Conservation (phyloP, 2,888 invertebrate species). For the Platypus cylindrus region DNA sequence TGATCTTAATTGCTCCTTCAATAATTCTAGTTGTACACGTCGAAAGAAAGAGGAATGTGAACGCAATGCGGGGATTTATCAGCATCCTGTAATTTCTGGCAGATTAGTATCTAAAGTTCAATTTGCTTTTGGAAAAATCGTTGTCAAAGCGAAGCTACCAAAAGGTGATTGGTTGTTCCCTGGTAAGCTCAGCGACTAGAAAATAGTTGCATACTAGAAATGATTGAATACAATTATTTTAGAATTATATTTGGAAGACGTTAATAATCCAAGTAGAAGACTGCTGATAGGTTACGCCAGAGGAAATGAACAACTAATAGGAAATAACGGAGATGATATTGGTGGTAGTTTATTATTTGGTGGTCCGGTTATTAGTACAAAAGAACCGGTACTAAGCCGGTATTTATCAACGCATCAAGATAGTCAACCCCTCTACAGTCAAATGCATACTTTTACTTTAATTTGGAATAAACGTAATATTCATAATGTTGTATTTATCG, state of each 20-base stretch:
- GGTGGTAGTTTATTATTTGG: conserved; percentile 38
- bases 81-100: conserved; percentile 37
- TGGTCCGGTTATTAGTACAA: conserved; percentile 35
- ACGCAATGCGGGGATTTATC: conserved; percentile 4
- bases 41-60: too few relatives aligned
- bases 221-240: conserved; percentile 7
- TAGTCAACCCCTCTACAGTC: conserved; percentile 38
- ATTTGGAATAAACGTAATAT: too few relatives aligned
- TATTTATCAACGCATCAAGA: conserved; percentile 13
- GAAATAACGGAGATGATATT: conserved; percentile 30
- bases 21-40: too few relatives aligned
- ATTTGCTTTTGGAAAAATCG: conserved; percentile 39
- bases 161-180: conserved; percentile 44
- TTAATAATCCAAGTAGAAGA: conserved; percentile 16
- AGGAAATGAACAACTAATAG: conserved; percentile 30
- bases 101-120: conserved; percentile 35
- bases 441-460: conserved; percentile 50
- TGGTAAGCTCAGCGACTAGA: conserved; percentile 26
- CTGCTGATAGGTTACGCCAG: conserved; percentile 30
- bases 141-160: conserved; percentile 41
- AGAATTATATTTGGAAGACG: conserved; percentile 25
- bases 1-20: too few relatives aligned
- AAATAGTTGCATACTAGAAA: background rate
- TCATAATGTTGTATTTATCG: too few relatives aligned
- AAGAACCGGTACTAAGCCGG: conserved; percentile 18